phyloP scores from a whole-genome alignment of 2,113 vertebrate genomes.

The Pterophyllum scalare region DNA sequence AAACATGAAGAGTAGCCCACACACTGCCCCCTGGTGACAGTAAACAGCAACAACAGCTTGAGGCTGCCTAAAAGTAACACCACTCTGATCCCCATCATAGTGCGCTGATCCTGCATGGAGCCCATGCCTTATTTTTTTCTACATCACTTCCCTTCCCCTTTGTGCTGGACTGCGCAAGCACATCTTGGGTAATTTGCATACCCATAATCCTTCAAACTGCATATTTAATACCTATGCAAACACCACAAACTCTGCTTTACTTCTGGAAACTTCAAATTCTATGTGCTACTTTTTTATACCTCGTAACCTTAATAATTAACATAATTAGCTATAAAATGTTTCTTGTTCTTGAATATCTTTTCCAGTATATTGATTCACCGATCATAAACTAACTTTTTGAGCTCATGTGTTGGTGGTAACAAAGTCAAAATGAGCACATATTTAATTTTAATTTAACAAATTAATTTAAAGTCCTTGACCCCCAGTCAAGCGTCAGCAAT shows the following conservation, averaged over 20 bases:
- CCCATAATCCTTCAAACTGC: no score
- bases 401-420: neutral
- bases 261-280: neutral
- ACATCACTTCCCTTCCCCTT: neutral
- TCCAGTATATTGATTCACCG: neutral
- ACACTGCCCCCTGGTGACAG: neutral
- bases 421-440: neutral
- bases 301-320: neutral
- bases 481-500: neutral
- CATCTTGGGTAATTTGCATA: no score
- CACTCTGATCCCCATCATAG: neutral
- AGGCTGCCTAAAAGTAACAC: neutral
- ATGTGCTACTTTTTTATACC: neutral
- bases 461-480: neutral
- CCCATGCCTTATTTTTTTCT: neutral
- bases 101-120: neutral
- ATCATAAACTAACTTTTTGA: no score
- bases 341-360: accelerated
- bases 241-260: no score
- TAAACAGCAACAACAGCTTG: accelerated
- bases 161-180: no score
- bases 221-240: no score
- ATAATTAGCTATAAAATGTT: neutral
- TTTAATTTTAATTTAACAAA: neutral
- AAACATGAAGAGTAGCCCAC: neutral